Base-by-base conservation (phyloP, 2,888 invertebrate species). In the Drosophila helvetica region DNA sequence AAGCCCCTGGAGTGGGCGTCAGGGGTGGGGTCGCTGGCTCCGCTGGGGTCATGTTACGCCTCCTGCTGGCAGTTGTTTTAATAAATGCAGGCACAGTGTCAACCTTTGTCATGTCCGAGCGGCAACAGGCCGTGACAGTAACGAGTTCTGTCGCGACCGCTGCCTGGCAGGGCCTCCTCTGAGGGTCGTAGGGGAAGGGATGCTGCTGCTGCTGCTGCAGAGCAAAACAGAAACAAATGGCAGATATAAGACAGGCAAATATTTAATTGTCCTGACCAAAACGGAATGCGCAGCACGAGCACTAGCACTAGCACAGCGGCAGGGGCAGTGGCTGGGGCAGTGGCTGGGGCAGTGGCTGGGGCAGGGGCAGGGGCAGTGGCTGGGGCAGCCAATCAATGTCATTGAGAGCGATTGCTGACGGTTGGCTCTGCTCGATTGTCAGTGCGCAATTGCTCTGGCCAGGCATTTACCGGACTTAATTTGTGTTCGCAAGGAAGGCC, bases 21-120 rank as follows among this genome's bases (percentile, higher is more conserved):
- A 15, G n/a, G 19, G 27, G 25, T 30, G 53, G 53, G 4, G 0
- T 1, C 7, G 7, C 7, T 25, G n/a, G 46, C 3, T 4, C 10
- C 18, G 27, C 56, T 54, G 65, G 45, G 66, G 22, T n/a, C 70
- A 68, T 65, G 75, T 65, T 78, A 70, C 73, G 66, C 63, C 43
- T 67, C 61, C 79, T 52, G 60, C 64, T 78, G 77, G 54, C 76
- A 73, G 74, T 77, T 74, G 74, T 86, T 83, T 88, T 88, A 83
- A 82, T 88, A 83, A 86, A 84, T 77, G 70, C 84, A 80, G 65
- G 70, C 85, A 61, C 76, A 75, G 48, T 88, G 86, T 84, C 80
- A 84, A 86, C 84, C 84, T 84, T 83, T 86, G 75, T 88, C 84
- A 84, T 86, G 86, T 83, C 80, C 78, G 17, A 71, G 61, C 72